Conservation (phyloP, 92 coral and sea anemone genomes). For the Epizoanthus stellaris region DNA sequence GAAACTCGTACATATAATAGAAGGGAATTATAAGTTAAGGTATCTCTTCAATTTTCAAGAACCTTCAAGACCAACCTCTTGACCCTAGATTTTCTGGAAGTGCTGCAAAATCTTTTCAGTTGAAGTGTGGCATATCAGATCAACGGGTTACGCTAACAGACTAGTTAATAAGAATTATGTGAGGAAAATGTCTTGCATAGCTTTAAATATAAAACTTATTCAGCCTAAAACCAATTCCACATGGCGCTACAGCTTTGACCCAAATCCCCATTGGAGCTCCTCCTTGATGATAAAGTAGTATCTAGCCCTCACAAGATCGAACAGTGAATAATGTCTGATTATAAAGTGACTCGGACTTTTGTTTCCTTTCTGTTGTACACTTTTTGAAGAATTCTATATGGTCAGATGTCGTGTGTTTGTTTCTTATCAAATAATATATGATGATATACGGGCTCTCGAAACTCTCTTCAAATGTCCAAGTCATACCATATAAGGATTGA, state of each 20-base stretch:
- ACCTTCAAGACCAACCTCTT: slow-evolving; percentile 17
- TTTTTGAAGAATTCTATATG: background rate
- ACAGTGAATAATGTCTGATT: no score
- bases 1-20: no score
- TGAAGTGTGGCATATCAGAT: slow-evolving; percentile 16
- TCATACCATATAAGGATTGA: slow-evolving; percentile 37
- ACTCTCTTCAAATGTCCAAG: slow-evolving; percentile 18
- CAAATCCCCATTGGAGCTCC: background rate
- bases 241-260: background rate
- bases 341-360: background rate
- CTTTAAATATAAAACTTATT: background rate
- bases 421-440: slow-evolving; percentile 28
- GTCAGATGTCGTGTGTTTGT: background rate
- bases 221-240: background rate
- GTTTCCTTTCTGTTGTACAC: background rate
- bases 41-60: background rate
- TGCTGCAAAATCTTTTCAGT: slow-evolving; percentile 1
- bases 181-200: slow-evolving; percentile 27
- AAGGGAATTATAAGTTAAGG: no score
- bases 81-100: slow-evolving; percentile 14
- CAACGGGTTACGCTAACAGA: slow-evolving; percentile 20
- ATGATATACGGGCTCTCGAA: slow-evolving; percentile 22
- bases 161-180: background rate
- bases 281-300: background rate
- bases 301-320: background rate